phyloP scores from a whole-genome alignment of 1,140 invertebrate genomes.

The Metaphire vulgaris region DNA sequence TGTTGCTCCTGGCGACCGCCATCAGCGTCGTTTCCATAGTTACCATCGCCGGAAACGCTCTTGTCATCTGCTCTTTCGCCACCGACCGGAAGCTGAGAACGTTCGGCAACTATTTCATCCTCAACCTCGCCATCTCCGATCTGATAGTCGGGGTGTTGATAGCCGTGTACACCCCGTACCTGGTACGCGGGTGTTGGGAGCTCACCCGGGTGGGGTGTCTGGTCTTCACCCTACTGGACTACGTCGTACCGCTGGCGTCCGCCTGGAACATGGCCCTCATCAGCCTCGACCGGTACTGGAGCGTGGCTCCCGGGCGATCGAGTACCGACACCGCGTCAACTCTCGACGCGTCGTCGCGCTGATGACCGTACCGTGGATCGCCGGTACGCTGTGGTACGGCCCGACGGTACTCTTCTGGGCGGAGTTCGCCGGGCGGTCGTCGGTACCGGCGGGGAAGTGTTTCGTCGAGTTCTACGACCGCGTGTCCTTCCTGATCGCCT shows the following conservation, averaged over 20 bases:
- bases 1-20: constrained; percentile 24
- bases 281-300: constrained; percentile 28
- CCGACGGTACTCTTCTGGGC: constrained; percentile 39
- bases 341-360: constrained; percentile 17
- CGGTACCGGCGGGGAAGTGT: constrained; percentile 34
- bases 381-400: too few species aligned
- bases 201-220: too few species aligned
- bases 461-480: constrained; percentile 34
- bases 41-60: constrained; percentile 29
- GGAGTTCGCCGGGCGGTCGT: constrained; percentile 21
- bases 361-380: constrained; percentile 29
- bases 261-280: too few species aligned
- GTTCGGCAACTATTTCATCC: constrained; percentile 32
- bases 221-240: too few species aligned
- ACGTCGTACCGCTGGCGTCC: constrained; percentile 17
- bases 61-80: constrained; percentile 31
- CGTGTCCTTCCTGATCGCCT: constrained; percentile 30
- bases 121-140: too few species aligned
- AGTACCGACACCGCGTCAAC: constrained; percentile 27
- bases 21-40: constrained; percentile 22
- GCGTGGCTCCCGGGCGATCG: constrained; percentile 31
- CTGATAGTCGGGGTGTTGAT: constrained; percentile 30
- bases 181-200: too few species aligned
- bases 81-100: constrained; percentile 26
- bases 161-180: too few species aligned